phyloP scores from a whole-genome alignment of 1,140 invertebrate genomes.

The Lepidurus apus region DNA sequence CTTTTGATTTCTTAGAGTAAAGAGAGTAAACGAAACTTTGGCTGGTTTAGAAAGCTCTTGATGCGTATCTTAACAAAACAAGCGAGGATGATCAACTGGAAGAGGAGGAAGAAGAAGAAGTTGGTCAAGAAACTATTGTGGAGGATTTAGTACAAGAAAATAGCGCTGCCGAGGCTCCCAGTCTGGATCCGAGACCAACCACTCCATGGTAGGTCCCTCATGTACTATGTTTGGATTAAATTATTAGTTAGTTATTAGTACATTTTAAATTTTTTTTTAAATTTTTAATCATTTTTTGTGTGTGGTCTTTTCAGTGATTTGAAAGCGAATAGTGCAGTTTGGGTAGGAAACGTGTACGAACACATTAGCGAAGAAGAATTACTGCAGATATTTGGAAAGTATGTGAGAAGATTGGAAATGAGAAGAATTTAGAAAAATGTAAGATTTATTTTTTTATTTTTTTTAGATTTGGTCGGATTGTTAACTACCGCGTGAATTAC shows the following conservation, averaged over 20 bases:
- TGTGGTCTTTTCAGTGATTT: neutral
- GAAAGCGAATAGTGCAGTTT: neutral
- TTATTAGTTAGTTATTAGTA: neutral
- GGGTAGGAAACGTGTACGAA: neutral
- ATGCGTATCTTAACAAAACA: neutral
- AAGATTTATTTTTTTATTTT: neutral
- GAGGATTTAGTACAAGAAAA: neutral
- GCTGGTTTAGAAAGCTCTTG: neutral
- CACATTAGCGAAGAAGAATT: neutral
- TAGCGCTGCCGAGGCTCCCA: neutral
- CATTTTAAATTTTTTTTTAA: too few relatives aligned
- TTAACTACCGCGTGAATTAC: slow-evolving; percentile 14
- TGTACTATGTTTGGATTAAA: neutral
- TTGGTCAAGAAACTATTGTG: neutral
- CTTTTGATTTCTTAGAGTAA: neutral
- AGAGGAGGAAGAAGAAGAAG: neutral
- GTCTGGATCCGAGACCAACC: neutral
- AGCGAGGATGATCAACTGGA: slow-evolving; percentile 13
- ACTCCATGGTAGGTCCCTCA: neutral
- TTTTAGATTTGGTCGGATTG: neutral
- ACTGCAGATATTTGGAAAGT: slow-evolving; percentile 7
- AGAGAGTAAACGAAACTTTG: too few relatives aligned
- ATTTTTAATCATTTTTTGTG: too few relatives aligned
- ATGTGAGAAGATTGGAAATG: neutral
- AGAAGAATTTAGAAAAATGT: neutral